These are phyloP conservation scores for Lochmaea crataegi DNA, from an alignment of 2,888 invertebrate genomes.

Conservation along the genomic window DNA sequence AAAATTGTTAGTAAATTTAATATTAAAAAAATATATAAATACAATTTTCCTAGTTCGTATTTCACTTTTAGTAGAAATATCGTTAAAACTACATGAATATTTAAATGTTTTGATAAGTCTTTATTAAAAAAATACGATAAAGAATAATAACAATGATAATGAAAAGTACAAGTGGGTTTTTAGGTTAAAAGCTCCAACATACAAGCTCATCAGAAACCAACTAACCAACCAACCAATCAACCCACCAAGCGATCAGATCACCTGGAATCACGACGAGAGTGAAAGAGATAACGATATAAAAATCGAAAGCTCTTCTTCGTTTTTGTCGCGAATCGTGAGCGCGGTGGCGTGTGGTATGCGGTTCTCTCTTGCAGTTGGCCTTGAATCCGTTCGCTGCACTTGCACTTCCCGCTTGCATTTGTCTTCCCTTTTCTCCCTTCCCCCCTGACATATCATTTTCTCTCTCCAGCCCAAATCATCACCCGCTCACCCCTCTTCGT, in stretches of 20 bases:
- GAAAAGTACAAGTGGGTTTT: conserved; percentile 55
- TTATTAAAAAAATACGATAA: neutral
- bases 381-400: conserved; percentile 67
- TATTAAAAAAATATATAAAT: no score
- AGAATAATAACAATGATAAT: neutral
- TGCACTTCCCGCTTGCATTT: conserved; percentile 63
- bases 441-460: conserved; percentile 42
- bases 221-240: conserved; percentile 9
- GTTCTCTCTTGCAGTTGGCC: conserved; percentile 53
- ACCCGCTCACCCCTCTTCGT: conserved; percentile 2
- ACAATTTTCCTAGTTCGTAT: no score
- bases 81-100: no score
- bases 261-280: conserved; percentile 33
- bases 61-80: no score
- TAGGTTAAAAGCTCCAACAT: conserved; percentile 60
- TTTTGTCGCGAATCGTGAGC: conserved; percentile 16
- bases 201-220: conserved; percentile 49
- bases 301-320: conserved; percentile 25
- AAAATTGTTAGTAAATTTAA: no score
- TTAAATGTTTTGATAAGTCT: no score
- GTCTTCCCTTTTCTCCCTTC: conserved; percentile 44
- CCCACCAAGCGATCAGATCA: conserved; percentile 24
- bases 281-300: conserved; percentile 15
- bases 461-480: conserved; percentile 20
- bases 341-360: conserved; percentile 44